Conservation (phyloP, 35 echinoderm and acorn worm genomes). For the Hemicentrotus pulcherrimus region DNA sequence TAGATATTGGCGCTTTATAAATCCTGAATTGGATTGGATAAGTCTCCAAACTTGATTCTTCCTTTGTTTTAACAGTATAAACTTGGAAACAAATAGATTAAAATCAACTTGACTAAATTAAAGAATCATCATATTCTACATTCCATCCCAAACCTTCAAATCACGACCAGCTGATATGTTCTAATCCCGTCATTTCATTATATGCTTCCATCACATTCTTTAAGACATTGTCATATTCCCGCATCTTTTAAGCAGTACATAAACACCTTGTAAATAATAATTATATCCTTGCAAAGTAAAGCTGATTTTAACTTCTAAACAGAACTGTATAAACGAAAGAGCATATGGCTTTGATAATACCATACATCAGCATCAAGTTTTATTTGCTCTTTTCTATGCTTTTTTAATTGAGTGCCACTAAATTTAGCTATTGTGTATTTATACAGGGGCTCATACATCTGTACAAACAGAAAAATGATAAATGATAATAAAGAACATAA, state of each 20-base stretch:
- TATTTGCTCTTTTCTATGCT: neutral
- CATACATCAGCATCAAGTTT: neutral
- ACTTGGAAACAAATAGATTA: too few relatives aligned
- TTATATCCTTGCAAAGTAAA: neutral
- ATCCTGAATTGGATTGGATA: too few relatives aligned
- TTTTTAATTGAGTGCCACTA: neutral
- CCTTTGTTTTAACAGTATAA: too few relatives aligned
- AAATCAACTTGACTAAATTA: neutral
- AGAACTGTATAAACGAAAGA: neutral
- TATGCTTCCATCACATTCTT: neutral
- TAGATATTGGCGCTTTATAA: too few relatives aligned
- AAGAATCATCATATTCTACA: neutral
- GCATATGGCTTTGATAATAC: neutral
- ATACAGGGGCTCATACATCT: constrained; percentile 39
- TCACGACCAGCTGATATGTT: neutral
- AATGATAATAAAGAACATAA: too few relatives aligned
- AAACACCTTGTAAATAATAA: neutral
- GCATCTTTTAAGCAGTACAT: neutral
- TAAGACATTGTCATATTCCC: neutral
- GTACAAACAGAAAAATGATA: neutral
- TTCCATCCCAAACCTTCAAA: neutral
- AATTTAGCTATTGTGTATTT: neutral
- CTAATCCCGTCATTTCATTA: neutral
- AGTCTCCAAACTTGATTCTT: too few relatives aligned
- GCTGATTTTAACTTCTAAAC: neutral